These are phyloP conservation scores for Acrocera orbiculus DNA, from an alignment of 2,888 invertebrate genomes.

Conservation along the genomic window DNA sequence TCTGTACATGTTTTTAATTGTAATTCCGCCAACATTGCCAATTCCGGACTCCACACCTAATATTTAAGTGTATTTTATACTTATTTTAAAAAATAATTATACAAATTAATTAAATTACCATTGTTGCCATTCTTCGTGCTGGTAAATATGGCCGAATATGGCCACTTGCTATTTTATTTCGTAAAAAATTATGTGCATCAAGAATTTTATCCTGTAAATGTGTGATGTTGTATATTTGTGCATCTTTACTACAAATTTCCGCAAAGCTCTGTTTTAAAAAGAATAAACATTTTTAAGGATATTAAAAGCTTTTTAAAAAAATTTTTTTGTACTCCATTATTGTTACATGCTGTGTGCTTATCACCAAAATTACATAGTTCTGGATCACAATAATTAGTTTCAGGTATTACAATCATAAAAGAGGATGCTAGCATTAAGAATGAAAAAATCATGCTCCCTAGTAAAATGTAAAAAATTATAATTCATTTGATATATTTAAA, in stretches of 20 bases:
- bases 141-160: constrained; percentile 19
- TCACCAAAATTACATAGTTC: too few relatives aligned
- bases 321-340: background rate
- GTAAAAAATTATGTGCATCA: constrained; percentile 25
- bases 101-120: too few relatives aligned
- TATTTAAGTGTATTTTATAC: too few relatives aligned
- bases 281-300: constrained; percentile 7
- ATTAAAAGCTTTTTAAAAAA: background rate
- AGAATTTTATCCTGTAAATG: constrained; percentile 22
- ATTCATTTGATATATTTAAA: too few relatives aligned
- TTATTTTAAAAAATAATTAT: too few relatives aligned
- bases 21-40: constrained; percentile 22
- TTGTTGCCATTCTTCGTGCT: constrained; percentile 23
- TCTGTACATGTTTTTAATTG: constrained; percentile 24
- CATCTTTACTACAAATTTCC: constrained; percentile 8
- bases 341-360: background rate
- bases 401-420: too few relatives aligned
- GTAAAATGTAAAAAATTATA: too few relatives aligned
- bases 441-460: too few relatives aligned
- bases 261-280: constrained; percentile 3
- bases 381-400: too few relatives aligned
- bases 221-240: constrained; percentile 20
- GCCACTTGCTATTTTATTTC: constrained; percentile 24
- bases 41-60: constrained; percentile 26
- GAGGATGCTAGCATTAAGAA: too few relatives aligned